phyloP scores from a whole-genome alignment of 2,113 vertebrate genomes.

The Benitochromis conjunctus region DNA sequence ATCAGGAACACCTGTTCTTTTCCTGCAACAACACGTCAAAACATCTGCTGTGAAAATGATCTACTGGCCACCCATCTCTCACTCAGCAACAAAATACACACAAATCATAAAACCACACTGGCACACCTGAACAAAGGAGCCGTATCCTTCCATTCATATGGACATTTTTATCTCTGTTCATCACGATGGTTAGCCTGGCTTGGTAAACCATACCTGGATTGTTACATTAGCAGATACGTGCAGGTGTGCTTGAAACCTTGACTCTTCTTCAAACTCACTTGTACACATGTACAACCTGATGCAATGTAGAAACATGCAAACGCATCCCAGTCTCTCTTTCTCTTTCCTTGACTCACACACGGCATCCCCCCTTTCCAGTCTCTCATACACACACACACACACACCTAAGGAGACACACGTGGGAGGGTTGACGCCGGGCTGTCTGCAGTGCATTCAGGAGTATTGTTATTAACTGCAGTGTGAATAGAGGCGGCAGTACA shows the following conservation, averaged over 20 bases:
- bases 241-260: neutral
- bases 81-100: neutral
- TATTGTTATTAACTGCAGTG: slow-evolving; percentile 72
- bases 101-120: neutral
- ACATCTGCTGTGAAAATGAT: neutral
- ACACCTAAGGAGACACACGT: slow-evolving; percentile 45
- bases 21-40: neutral
- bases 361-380: neutral
- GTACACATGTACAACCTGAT: neutral
- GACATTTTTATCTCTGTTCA: neutral
- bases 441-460: slow-evolving; percentile 64
- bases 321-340: neutral
- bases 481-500: slow-evolving; percentile 68
- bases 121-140: neutral
- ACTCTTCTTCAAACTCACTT: neutral
- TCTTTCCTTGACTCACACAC: slow-evolving; percentile 9
- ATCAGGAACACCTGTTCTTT: neutral
- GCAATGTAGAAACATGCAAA: neutral
- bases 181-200: neutral
- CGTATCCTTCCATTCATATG: neutral
- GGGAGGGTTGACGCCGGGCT: slow-evolving; percentile 67
- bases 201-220: neutral
- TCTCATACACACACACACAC: neutral
- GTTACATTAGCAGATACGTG: neutral
- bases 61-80: neutral